These are phyloP conservation scores for Acrocyrtus sp. DNA, from an alignment of 2,888 invertebrate species.

Conservation along the genomic window DNA sequence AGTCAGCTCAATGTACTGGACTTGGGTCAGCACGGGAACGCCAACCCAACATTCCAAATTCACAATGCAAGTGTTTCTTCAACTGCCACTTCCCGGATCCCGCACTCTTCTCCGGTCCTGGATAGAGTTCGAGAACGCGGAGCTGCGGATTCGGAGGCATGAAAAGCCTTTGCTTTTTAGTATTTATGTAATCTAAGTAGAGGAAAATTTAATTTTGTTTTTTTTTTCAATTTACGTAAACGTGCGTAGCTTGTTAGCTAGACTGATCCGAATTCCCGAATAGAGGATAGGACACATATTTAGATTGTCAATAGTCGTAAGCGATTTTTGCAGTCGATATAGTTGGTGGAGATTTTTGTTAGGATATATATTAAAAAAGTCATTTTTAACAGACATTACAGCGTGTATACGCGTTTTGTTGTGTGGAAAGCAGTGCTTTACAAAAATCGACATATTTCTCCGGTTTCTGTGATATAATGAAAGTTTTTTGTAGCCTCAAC, in stretches of 20 bases:
- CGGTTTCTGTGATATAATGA: constrained; percentile 48
- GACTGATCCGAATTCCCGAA: not conserved
- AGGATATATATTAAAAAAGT: constrained; percentile 11
- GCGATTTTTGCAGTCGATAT: no score
- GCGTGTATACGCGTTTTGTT: constrained; percentile 5
- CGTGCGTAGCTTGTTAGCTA: not conserved
- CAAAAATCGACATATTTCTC: constrained; percentile 25
- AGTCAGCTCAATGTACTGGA: constrained; percentile 39
- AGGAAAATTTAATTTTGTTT: not conserved
- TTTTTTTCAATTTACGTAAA: not conserved
- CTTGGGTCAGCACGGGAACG: constrained; percentile 35
- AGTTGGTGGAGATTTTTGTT: no score
- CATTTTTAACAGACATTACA: constrained; percentile 21
- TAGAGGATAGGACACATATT: not conserved
- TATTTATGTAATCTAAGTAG: not conserved
- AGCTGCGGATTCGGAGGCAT: constrained; percentile 42
- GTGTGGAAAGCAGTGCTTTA: constrained; percentile 48
- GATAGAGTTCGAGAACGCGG: constrained; percentile 12
- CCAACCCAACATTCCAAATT: constrained; percentile 51
- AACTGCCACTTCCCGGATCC: no score
- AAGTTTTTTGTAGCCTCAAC: no score
- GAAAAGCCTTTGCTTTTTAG: not conserved
- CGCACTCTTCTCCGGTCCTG: no score
- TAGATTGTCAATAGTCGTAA: not conserved
- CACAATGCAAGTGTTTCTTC: constrained; percentile 35